Conservation (phyloP, 2,888 invertebrate genomes). For the Octodonta nipae region DNA sequence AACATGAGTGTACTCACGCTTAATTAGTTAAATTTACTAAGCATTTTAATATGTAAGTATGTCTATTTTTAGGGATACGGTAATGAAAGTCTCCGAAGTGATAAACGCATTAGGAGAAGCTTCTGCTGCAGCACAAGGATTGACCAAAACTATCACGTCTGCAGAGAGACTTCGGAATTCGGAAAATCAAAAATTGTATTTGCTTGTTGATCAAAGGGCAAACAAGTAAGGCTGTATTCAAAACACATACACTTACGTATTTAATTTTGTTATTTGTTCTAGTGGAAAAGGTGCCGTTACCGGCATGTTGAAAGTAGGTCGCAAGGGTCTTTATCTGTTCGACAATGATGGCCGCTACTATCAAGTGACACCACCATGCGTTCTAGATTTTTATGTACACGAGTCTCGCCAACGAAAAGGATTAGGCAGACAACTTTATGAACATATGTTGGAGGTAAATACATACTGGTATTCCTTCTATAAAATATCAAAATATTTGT, state of each 20-base stretch:
- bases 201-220: slow-evolving; percentile 40
- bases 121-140: slow-evolving; percentile 61
- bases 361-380: slow-evolving; percentile 71
- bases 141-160: slow-evolving; percentile 60
- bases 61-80: slow-evolving; percentile 41
- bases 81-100: slow-evolving; percentile 46
- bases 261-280: slow-evolving; percentile 21
- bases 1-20: no score
- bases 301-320: slow-evolving; percentile 80
- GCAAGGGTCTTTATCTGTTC: slow-evolving; percentile 77
- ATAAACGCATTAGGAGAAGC: slow-evolving; percentile 59
- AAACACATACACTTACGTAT: not conserved
- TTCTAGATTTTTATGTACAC: slow-evolving; percentile 87
- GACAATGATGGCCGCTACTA: slow-evolving; percentile 56
- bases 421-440: slow-evolving; percentile 51
- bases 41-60: no score
- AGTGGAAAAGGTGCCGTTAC: slow-evolving; percentile 61
- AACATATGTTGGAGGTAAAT: slow-evolving; percentile 43
- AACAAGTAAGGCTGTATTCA: slow-evolving; percentile 43
- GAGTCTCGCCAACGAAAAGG: slow-evolving; percentile 75
- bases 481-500: no score
- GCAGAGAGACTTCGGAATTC: slow-evolving; percentile 51
- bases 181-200: slow-evolving; percentile 41
- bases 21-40: no score
- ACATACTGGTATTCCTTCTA: no score